A percentile compares a stretch with the other conserved stretches of the same genome.
phyloP scores from a whole-genome alignment of 64 coral and sea anemone genomes.

The Dendrophyllia cribrosa region DNA sequence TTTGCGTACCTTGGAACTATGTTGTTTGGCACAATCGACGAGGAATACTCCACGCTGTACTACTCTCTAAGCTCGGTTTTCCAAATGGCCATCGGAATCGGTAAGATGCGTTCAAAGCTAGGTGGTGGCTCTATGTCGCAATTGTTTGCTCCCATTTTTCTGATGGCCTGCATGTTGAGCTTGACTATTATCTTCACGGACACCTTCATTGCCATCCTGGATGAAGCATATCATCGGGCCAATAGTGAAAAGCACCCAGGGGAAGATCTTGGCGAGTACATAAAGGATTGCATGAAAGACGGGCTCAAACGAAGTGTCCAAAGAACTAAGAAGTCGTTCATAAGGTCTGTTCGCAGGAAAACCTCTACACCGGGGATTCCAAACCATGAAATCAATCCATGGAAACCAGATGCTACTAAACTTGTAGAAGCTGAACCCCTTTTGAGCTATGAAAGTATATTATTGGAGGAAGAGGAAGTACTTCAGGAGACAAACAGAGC shows the following conservation, averaged over 20 bases:
- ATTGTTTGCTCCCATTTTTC: constrained; percentile 9
- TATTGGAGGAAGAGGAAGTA: no score
- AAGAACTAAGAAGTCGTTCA: neutral
- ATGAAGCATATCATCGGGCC: constrained; percentile 17
- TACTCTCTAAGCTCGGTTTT: constrained; percentile 45
- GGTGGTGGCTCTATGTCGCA: neutral
- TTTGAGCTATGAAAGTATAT: constrained; percentile 1
- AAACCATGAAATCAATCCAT: neutral
- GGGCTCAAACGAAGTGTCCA: neutral
- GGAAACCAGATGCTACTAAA: neutral
- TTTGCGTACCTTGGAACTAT: constrained; percentile 61
- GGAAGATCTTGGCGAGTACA: neutral
- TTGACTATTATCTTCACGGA: constrained; percentile 18
- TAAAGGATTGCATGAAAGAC: neutral
- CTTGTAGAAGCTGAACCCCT: neutral
- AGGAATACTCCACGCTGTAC: constrained; percentile 59
- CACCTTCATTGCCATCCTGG: constrained; percentile 31
- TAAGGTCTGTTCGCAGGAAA: neutral
- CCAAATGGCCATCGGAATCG: constrained; percentile 21
- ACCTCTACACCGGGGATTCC: neutral
- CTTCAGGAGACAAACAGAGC: neutral
- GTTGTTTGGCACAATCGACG: constrained; percentile 63
- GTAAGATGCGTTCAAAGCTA: constrained; percentile 14
- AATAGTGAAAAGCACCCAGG: neutral
- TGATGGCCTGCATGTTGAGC: constrained; percentile 8